Percentiles rank a stretch among this genome's conserved stretches.
These are phyloP conservation scores for Gnathochromis pfefferi DNA, from an alignment of 2,113 vertebrate species.

Conservation along the genomic window DNA sequence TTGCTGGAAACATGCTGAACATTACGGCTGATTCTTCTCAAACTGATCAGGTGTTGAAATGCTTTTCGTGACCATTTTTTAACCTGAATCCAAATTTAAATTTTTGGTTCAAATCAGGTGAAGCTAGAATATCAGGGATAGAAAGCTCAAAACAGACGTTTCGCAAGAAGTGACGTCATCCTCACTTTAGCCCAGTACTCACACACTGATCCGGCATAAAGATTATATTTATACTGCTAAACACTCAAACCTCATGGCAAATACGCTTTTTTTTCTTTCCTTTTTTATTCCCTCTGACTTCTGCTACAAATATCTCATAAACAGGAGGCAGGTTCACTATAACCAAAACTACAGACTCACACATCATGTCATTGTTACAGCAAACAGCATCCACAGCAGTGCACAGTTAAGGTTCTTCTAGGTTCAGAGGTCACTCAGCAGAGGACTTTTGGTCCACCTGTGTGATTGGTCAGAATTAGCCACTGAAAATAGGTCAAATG, in stretches of 20 bases:
- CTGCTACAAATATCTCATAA: background rate
- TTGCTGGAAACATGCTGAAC: background rate
- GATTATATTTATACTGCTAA: background rate
- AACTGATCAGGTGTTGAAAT: background rate
- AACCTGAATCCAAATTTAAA: rapidly evolving
- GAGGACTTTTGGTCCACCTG: background rate
- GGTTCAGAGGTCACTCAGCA: background rate
- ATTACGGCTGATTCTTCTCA: rapidly evolving
- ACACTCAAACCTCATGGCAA: background rate
- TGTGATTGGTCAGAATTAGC: background rate
- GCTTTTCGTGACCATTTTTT: rapidly evolving
- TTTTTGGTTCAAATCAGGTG: background rate
- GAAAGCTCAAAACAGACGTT: rapidly evolving
- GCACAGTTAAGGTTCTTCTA: background rate
- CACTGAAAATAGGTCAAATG: rapidly evolving
- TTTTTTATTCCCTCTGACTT: background rate
- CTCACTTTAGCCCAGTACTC: background rate
- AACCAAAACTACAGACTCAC: background rate
- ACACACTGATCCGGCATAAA: rapidly evolving
- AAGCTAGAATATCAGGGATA: background rate
- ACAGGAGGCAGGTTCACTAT: background rate
- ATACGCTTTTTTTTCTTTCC: rapidly evolving
- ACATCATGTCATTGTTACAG: background rate
- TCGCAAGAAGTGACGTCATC: rapidly evolving
- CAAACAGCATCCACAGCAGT: background rate